Evolutionary conservation across 2,888 invertebrate species (phyloP).

Genomic region (Ophion costatus): DNA sequence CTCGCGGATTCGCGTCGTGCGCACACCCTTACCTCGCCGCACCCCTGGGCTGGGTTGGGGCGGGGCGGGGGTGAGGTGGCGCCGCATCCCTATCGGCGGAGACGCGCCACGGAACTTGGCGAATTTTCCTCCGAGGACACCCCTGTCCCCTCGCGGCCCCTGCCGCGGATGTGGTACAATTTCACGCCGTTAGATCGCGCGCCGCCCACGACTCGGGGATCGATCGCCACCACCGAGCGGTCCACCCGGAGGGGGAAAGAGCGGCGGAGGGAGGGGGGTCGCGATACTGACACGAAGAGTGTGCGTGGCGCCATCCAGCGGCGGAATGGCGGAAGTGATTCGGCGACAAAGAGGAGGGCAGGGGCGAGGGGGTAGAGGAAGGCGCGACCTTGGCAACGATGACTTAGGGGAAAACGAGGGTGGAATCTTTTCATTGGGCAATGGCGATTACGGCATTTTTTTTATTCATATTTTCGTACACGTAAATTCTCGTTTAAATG

Average conservation of each 20-base stretch:
- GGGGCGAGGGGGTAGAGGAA: background rate
- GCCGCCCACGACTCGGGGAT: constrained; percentile 75
- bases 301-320: constrained; percentile 62
- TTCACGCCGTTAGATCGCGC: constrained; percentile 78
- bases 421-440: too few species aligned
- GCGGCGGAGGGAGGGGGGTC: constrained; percentile 3
- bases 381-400: constrained; percentile 59
- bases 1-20: constrained; percentile 68
- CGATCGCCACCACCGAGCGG: constrained; percentile 73
- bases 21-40: constrained; percentile 67
- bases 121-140: constrained; percentile 19
- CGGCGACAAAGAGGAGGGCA: background rate
- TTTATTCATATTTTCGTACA: too few species aligned
- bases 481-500: too few species aligned
- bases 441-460: too few species aligned
- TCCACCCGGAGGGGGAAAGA: background rate
- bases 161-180: constrained; percentile 55
- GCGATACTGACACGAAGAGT: constrained; percentile 48
- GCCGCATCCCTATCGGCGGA: background rate
- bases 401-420: constrained; percentile 25
- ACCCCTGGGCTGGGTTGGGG: too few species aligned
- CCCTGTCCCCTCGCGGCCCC: constrained; percentile 11
- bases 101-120: constrained; percentile 21
- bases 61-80: too few species aligned
- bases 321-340: background rate